Percentiles rank a stretch among this genome's conserved stretches.
phyloP scores from a whole-genome alignment of 1,140 invertebrate species.

The Drosophila ambigua region DNA sequence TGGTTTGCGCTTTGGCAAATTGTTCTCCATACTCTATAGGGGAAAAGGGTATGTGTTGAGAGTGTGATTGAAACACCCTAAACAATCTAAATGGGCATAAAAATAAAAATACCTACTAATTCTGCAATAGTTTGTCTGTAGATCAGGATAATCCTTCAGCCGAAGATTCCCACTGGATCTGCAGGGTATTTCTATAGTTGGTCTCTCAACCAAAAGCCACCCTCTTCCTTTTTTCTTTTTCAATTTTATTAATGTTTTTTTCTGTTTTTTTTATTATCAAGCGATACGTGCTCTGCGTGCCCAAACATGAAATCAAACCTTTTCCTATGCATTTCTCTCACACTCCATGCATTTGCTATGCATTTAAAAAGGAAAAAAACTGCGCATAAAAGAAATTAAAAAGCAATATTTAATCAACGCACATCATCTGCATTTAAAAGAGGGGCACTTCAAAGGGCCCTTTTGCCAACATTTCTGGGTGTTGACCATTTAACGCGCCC shows the following conservation, averaged over 20 bases:
- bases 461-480: conserved; percentile 46
- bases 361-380: conserved; percentile 51
- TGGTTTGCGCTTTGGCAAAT: too few species aligned
- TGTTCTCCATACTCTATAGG: too few species aligned
- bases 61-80: too few species aligned
- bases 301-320: conserved; percentile 41
- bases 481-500: conserved; percentile 79
- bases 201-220: neutral
- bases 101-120: too few species aligned
- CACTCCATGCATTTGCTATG: conserved; percentile 62
- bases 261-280: conserved; percentile 66
- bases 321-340: conserved; percentile 47
- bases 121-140: too few species aligned
- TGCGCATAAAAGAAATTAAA: conserved; percentile 69
- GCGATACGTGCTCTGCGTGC: conserved; percentile 59
- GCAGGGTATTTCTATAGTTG: neutral
- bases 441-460: conserved; percentile 48
- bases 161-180: neutral
- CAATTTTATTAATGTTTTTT: conserved; percentile 50
- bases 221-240: conserved; percentile 17
- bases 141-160: too few species aligned
- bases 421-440: conserved; percentile 80
- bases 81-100: too few species aligned
- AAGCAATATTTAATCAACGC: conserved; percentile 80
- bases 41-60: too few species aligned